These are phyloP conservation scores for Ispidina lecontei DNA, from an alignment of 2,797 vertebrate species.

Conservation along the genomic window DNA sequence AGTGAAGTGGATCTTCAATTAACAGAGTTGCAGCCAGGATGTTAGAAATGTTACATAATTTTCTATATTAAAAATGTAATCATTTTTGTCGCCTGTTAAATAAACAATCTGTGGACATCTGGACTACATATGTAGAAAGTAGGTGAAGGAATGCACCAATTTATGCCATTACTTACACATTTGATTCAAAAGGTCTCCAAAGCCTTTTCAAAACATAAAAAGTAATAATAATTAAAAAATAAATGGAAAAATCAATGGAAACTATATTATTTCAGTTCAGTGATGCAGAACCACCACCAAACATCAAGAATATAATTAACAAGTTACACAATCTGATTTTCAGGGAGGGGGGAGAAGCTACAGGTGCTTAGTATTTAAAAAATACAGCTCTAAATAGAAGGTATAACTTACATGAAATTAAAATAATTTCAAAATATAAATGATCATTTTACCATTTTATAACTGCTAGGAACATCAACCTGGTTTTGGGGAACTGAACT, in stretches of 20 bases:
- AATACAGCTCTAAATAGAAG: slow-evolving; percentile 40
- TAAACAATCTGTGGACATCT: background rate
- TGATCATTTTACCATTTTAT: slow-evolving; percentile 52
- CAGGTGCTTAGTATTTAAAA: slow-evolving; percentile 20
- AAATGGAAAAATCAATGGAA: background rate
- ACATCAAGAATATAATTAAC: background rate
- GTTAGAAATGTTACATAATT: background rate
- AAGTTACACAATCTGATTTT: slow-evolving; percentile 9
- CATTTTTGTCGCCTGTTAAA: background rate
- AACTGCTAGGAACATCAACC: slow-evolving; percentile 44
- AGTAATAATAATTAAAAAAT: background rate
- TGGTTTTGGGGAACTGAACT: slow-evolving; percentile 60
- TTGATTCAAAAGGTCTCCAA: slow-evolving; percentile 15
- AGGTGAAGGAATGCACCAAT: slow-evolving; percentile 14
- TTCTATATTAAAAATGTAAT: background rate
- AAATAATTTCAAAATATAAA: slow-evolving; percentile 55
- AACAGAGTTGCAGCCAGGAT: slow-evolving; percentile 13
- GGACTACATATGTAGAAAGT: background rate
- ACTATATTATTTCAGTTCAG: slow-evolving; percentile 34
- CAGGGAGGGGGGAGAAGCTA: background rate
- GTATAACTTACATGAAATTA: slow-evolving; percentile 9
- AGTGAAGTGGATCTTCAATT: slow-evolving; percentile 5
- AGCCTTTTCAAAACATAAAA: background rate
- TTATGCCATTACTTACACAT: background rate
- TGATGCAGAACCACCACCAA: slow-evolving; percentile 20